Conservation (phyloP, 2,888 invertebrate species). For the Dynastes tityus region DNA sequence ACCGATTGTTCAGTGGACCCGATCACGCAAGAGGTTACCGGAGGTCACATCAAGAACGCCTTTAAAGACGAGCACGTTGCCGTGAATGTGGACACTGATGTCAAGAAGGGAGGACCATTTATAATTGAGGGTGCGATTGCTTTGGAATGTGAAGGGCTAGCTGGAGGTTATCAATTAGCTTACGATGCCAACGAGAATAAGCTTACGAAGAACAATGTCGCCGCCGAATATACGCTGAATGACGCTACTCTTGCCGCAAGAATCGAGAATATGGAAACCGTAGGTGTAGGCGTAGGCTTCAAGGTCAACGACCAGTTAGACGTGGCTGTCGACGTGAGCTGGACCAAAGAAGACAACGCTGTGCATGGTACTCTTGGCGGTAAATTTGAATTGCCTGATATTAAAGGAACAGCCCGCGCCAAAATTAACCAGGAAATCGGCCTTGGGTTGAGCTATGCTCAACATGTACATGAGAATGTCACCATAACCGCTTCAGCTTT, state of each 20-base stretch:
- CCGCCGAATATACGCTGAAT: neutral
- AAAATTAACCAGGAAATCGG: slow-evolving; percentile 16
- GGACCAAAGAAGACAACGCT: neutral
- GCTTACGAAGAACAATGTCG: slow-evolving; percentile 4
- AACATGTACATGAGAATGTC: neutral
- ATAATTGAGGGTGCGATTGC: neutral
- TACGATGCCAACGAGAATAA: slow-evolving; percentile 6
- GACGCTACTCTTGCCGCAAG: neutral
- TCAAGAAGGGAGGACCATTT: slow-evolving; percentile 5
- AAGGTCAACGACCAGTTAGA: neutral
- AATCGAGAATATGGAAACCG: neutral
- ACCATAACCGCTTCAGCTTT: neutral
- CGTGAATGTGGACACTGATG: slow-evolving; percentile 10
- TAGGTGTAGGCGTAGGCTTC: neutral
- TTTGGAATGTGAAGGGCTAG: neutral
- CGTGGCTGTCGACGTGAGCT: neutral
- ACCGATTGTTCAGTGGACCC: neutral
- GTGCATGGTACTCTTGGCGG: neutral
- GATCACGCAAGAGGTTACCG: neutral
- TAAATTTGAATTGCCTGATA: neutral
- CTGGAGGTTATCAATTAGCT: neutral
- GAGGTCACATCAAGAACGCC: slow-evolving; percentile 15
- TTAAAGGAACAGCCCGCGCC: neutral
- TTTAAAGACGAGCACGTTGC: slow-evolving; percentile 14
- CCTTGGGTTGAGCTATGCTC: slow-evolving; percentile 7